Conservation (phyloP, 2,797 vertebrate species). For the Channallabes apus region DNA sequence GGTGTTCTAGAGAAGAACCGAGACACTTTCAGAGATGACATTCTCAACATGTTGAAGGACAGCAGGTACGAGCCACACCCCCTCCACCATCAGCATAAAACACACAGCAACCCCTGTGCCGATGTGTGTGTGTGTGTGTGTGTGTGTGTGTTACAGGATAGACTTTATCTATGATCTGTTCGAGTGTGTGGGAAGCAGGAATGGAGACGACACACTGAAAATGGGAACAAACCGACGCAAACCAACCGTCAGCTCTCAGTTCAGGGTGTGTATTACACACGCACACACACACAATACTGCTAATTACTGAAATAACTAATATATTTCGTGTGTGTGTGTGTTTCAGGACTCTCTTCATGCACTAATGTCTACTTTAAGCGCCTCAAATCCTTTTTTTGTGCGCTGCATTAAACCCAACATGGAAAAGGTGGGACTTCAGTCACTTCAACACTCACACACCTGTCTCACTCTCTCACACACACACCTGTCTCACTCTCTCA, state of each 20-base stretch:
- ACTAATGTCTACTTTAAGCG: slow-evolving; percentile 88
- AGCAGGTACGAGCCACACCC: slow-evolving; percentile 77
- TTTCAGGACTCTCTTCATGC: slow-evolving; percentile 89
- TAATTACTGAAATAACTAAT: not conserved
- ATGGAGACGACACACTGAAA: slow-evolving; percentile 84
- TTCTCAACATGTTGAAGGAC: slow-evolving; percentile 88
- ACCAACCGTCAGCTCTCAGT: slow-evolving; percentile 91
- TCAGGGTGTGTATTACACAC: slow-evolving; percentile 67
- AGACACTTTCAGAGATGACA: slow-evolving; percentile 92
- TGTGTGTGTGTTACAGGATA: too few relatives aligned
- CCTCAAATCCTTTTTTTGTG: slow-evolving; percentile 91
- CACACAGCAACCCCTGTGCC: not conserved
- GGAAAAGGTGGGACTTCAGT: slow-evolving; percentile 78
- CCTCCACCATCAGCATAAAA: not conserved
- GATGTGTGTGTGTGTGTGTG: too few relatives aligned
- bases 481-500: too few relatives aligned
- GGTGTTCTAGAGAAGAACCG: slow-evolving; percentile 92
- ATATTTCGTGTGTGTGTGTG: slow-evolving; percentile 22
- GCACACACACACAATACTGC: not conserved
- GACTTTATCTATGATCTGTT: slow-evolving; percentile 95
- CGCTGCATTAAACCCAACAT: slow-evolving; percentile 95
- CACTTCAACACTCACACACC: not conserved
- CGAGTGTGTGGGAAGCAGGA: slow-evolving; percentile 86
- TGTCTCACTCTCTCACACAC: too few relatives aligned
- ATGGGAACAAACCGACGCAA: slow-evolving; percentile 90